phyloP scores from a whole-genome alignment of 2,888 invertebrate species.

The Xylota sylvarum region DNA sequence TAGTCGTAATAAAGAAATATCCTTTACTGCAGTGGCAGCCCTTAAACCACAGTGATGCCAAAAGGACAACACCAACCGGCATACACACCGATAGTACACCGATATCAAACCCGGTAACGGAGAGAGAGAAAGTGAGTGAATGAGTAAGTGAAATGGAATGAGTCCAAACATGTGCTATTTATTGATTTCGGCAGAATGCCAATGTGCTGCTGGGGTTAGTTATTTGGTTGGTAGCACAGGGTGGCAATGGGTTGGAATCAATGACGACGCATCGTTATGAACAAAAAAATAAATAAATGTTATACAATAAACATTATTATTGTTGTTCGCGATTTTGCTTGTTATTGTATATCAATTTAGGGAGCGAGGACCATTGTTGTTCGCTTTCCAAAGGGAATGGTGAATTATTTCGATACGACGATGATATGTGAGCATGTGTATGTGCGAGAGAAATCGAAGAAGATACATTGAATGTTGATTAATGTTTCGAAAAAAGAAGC shows the following conservation, averaged over 20 bases:
- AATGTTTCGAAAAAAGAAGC: constrained; percentile 49
- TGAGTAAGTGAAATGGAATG: constrained; percentile 52
- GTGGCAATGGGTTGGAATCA: constrained; percentile 26
- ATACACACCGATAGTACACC: not conserved
- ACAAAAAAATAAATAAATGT: constrained; percentile 55
- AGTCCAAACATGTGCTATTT: constrained; percentile 72
- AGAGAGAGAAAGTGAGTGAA: constrained; percentile 34
- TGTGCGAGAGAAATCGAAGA: constrained; percentile 37
- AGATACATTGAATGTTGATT: constrained; percentile 65
- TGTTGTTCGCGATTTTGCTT: constrained; percentile 40
- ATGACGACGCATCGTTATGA: constrained; percentile 61
- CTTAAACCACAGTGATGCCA: constrained; percentile 54
- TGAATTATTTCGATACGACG: constrained; percentile 31
- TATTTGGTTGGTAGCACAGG: constrained; percentile 25
- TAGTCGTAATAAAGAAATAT: constrained; percentile 18
- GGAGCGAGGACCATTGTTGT: constrained; percentile 6
- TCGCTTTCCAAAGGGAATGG: constrained; percentile 2
- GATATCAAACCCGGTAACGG: not conserved
- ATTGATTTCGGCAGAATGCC: constrained; percentile 71
- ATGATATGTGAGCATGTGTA: not conserved
- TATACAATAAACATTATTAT: constrained; percentile 62
- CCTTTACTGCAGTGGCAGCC: constrained; percentile 49
- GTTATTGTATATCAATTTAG: constrained; percentile 61
- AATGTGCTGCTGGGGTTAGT: constrained; percentile 44
- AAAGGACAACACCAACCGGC: constrained; percentile 20